Evolutionary conservation across 2,888 invertebrate genomes (phyloP), one percentile per base, ranked within the genome.

Genomic region (Caenorhabditis sp.): DNA sequence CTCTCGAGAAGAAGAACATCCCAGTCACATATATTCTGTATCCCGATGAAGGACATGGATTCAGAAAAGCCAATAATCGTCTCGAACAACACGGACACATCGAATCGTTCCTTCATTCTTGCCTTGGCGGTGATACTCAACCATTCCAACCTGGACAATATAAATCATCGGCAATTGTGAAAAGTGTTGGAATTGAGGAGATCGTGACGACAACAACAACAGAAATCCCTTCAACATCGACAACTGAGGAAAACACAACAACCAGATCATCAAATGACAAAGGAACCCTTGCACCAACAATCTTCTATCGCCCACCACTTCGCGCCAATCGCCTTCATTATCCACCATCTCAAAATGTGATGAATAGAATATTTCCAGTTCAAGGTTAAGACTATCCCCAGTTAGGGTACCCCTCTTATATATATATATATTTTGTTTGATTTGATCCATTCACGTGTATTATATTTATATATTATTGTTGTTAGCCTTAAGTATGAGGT

Each of bases 41-140:
- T 57, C 85, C 85, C 8, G 85, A 87, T 66, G 87, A 87, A 69
- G 87, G 86, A 17, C 86, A 87, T 63, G 86, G 85, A 52, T 78
- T 83, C 76, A 59, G 83, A 43, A 85, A 83, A 59, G 72, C 72
- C 14, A 69, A 75, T 56, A 77, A 81, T 56, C 69, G 73, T 26
- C 67, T 80, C 58, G 85, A 86, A n/a, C 84, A 85, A 71, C 80
- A 83, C 63, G 86, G 86, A 26, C 82, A 83, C 66, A 82, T 87
- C 49, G 86, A 86, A 75, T 78, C 84, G 27, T 86, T 86, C 80
- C 71, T 86, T 59, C 79, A 83, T 36, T 68, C 78, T 26, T 86
- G 86, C 53, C 64, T 86, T 54, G 79, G 82, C 8, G 86, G 86
- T 49, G 79, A 78, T 38, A 70, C 82, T n/a, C 84, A 86, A 50